Evolutionary conservation across 2,888 invertebrate species (phyloP).

Genomic region (Mesorhabditis sp.): DNA sequence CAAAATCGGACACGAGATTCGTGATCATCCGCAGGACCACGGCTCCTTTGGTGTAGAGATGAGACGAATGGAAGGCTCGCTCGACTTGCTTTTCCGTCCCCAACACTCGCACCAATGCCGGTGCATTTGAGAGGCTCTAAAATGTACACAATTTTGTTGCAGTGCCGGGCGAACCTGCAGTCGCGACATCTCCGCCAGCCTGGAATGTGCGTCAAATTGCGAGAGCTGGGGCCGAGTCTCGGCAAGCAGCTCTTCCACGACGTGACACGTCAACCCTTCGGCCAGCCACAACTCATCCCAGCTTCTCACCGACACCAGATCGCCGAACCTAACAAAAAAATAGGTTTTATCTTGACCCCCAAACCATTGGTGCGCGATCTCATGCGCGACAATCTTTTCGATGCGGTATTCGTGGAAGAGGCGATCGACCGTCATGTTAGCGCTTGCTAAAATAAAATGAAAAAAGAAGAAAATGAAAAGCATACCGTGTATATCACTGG

Average conservation of each 20-base stretch:
- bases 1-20: conserved; percentile 46
- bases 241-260: conserved; percentile 51
- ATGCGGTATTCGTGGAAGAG: conserved; percentile 49
- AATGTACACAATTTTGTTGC: not conserved
- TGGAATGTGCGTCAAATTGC: conserved; percentile 45
- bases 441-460: conserved; percentile 21
- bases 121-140: not conserved
- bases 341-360: not conserved
- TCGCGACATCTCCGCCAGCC: conserved; percentile 33
- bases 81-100: conserved; percentile 93
- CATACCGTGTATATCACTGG: conserved; percentile 1
- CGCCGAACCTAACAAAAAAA: conserved; percentile 51
- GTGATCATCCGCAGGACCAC: conserved; percentile 52
- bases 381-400: conserved; percentile 60
- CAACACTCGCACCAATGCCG: conserved; percentile 60
- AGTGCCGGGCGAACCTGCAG: conserved; percentile 21
- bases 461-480: too few relatives aligned
- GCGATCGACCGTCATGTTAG: conserved; percentile 51
- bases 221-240: conserved; percentile 43
- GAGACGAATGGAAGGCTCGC: conserved; percentile 66
- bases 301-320: conserved; percentile 56
- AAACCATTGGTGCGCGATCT: conserved; percentile 60
- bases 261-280: conserved; percentile 59
- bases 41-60: conserved; percentile 55
- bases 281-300: conserved; percentile 59